Evolutionary conservation across 2,797 vertebrate genomes (phyloP).

Genomic region (Sebastes goodei): DNA sequence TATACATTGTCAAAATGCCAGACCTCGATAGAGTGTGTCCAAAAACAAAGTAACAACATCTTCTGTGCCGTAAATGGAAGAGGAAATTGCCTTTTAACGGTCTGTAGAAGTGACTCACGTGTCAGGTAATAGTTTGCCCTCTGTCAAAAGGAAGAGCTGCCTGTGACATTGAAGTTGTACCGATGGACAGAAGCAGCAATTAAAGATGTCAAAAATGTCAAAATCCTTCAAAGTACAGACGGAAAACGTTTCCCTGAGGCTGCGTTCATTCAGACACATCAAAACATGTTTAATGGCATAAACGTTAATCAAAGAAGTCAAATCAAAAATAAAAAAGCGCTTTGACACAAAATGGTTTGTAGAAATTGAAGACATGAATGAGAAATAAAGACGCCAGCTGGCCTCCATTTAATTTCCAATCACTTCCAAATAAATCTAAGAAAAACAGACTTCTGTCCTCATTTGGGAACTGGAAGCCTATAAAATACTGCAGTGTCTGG

Average conservation of each 20-base stretch:
- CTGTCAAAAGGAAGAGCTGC: not conserved
- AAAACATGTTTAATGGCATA: not conserved
- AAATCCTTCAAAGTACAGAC: not conserved
- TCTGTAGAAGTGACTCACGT: not conserved
- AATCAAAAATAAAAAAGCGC: no score
- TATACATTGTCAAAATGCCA: not conserved
- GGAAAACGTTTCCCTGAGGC: not conserved
- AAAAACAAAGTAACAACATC: not conserved
- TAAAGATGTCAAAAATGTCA: not conserved
- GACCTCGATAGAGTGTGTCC: not conserved
- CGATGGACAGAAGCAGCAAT: not conserved
- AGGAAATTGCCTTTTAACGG: conserved; percentile 2
- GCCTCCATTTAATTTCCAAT: not conserved
- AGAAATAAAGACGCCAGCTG: no score
- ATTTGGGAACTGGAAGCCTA: no score
- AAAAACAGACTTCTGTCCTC: no score
- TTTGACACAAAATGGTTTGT: no score
- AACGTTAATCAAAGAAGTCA: not conserved
- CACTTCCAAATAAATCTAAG: not conserved
- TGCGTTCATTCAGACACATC: not conserved
- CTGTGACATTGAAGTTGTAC: not conserved
- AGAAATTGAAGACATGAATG: no score
- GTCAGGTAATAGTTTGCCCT: not conserved
- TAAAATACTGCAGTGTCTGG: no score
- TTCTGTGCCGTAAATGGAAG: conserved; percentile 2